Conservation (phyloP, 2,797 vertebrate genomes). For the Pyrocephalus nanus region DNA sequence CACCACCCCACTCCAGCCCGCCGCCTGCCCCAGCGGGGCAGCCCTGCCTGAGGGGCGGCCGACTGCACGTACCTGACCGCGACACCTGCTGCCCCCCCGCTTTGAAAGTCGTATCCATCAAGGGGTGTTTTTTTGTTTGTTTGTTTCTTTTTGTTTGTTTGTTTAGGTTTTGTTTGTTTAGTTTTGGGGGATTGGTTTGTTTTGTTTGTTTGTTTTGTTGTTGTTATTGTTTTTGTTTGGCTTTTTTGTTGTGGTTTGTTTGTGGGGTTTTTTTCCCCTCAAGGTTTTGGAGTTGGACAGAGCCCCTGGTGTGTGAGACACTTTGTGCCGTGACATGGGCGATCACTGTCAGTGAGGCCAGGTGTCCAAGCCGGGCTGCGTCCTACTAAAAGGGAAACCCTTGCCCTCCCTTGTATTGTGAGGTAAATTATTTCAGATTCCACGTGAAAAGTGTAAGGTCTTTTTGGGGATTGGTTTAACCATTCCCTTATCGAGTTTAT, state of each 20-base stretch:
- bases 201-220: not conserved
- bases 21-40: not conserved
- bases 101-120: accelerated
- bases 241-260: too few relatives aligned
- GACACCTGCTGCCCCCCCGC: not conserved
- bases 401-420: not conserved
- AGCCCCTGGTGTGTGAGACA: not conserved
- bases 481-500: not conserved
- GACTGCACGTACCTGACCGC: constrained; percentile 41
- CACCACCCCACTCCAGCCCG: too few relatives aligned
- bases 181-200: not conserved
- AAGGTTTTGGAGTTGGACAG: not conserved
- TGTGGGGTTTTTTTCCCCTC: too few relatives aligned
- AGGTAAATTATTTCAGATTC: not conserved
- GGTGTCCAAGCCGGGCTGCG: accelerated
- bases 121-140: not conserved
- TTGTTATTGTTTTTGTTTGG: too few relatives aligned
- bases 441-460: not conserved
- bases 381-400: not conserved
- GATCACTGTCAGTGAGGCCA: accelerated
- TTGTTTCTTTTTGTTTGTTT: too few relatives aligned
- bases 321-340: accelerated
- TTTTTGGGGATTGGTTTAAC: not conserved
- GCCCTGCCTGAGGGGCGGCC: not conserved
- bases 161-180: accelerated